Evolutionary conservation across 2,113 vertebrate genomes (phyloP).

Genomic region (Clarias batrachus): DNA sequence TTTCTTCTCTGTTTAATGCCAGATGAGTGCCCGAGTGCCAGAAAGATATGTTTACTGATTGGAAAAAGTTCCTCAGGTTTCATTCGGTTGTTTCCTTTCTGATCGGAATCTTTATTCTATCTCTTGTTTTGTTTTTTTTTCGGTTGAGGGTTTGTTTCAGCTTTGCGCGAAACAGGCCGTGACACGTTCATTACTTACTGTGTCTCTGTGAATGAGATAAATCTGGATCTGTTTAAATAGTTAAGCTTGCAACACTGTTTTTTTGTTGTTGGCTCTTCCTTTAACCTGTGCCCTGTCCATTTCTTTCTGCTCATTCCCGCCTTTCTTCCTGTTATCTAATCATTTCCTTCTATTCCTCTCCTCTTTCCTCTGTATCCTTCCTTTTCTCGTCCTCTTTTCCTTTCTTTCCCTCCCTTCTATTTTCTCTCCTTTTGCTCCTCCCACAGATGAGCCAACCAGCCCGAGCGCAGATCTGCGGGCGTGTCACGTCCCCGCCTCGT

Average conservation of each 20-base stretch:
- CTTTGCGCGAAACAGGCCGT: not conserved
- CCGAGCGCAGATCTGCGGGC: slow-evolving; percentile 93
- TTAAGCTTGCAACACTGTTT: slow-evolving; percentile 17
- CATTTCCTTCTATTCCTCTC: slow-evolving; percentile 10
- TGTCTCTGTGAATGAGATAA: not conserved
- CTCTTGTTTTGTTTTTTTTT: not conserved
- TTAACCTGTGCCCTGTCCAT: slow-evolving; percentile 23
- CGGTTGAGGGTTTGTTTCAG: not conserved
- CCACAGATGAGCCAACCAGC: slow-evolving; percentile 92
- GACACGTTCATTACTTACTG: not conserved
- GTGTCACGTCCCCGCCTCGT: slow-evolving; percentile 92
- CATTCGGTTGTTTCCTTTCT: not conserved
- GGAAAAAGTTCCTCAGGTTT: not conserved
- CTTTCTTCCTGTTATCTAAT: slow-evolving; percentile 20
- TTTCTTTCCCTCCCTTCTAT: slow-evolving; percentile 25
- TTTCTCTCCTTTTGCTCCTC: slow-evolving; percentile 43
- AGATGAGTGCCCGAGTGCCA: no score
- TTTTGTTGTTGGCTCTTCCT: slow-evolving; percentile 1
- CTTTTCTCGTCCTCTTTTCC: not conserved
- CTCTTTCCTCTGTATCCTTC: not conserved
- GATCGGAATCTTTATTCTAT: not conserved
- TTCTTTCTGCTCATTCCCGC: not conserved
- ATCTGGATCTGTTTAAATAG: not conserved
- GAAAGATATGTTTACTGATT: not conserved
- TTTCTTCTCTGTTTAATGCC: not conserved